These are phyloP conservation scores for Drosophila repletoides DNA, from an alignment of 1,140 invertebrate genomes.

Conservation along the genomic window DNA sequence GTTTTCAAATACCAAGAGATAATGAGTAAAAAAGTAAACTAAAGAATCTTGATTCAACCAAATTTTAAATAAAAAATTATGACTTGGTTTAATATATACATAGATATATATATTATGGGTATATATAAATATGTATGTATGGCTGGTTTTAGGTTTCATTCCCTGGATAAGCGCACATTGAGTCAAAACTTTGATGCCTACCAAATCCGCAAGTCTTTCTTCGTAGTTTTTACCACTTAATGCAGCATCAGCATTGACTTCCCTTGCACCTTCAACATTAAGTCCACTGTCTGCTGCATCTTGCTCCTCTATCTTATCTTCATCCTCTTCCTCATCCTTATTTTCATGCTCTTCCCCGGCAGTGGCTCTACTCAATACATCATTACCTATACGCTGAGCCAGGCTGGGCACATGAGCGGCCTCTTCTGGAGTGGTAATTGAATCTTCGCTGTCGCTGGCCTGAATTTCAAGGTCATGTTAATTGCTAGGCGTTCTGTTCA, in stretches of 20 bases:
- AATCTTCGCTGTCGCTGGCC: conserved; percentile 78
- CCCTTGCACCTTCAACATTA: background rate
- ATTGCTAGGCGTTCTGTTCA: conserved; percentile 34
- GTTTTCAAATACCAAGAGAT: too few species aligned
- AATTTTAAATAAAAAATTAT: too few species aligned
- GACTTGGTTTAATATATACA: too few species aligned
- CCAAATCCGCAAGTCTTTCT: conserved; percentile 78
- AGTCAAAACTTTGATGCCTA: conserved; percentile 62
- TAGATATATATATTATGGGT: background rate
- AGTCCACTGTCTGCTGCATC: conserved; percentile 1
- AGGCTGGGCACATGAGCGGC: background rate
- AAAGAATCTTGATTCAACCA: too few species aligned
- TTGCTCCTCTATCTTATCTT: background rate
- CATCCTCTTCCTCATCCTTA: background rate
- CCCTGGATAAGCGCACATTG: conserved; percentile 38
- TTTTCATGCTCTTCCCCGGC: conserved; percentile 17
- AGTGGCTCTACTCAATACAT: conserved; percentile 51
- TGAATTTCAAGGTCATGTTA: conserved; percentile 74
- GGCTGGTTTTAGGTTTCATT: conserved; percentile 43
- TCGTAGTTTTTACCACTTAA: conserved; percentile 80
- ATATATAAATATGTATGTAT: background rate
- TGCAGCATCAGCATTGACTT: conserved; percentile 35
- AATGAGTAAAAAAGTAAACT: too few species aligned
- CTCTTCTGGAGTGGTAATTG: conserved; percentile 37
- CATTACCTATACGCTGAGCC: conserved; percentile 65